A percentile compares a stretch with the other conserved stretches of the same genome.
phyloP scores from a whole-genome alignment of 1,140 invertebrate species.

The Tetramorium simillimum region DNA sequence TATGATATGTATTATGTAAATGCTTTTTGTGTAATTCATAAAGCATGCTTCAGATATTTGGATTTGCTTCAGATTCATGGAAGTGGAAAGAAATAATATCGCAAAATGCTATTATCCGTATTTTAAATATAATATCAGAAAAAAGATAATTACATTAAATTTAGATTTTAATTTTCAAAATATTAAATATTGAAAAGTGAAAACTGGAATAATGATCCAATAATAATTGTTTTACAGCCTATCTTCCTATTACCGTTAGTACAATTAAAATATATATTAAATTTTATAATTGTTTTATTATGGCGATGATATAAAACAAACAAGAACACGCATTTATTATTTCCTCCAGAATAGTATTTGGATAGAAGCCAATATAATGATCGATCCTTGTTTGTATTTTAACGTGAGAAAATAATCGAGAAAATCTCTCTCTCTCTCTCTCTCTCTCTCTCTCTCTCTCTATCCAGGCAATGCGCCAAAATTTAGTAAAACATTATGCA shows the following conservation, averaged over 20 bases:
- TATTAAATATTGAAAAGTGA: neutral
- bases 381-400: conserved; percentile 29
- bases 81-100: neutral
- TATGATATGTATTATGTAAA: neutral
- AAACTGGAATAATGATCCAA: neutral
- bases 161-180: neutral
- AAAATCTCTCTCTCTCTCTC: neutral
- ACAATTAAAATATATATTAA: neutral
- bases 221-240: neutral
- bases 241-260: neutral
- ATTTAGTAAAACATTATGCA: conserved; percentile 13
- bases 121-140: neutral
- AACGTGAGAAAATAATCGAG: conserved; percentile 1
- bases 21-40: conserved; percentile 1
- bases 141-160: conserved; percentile 8
- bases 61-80: neutral
- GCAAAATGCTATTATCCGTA: neutral
- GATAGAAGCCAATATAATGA: neutral
- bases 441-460: too few species aligned
- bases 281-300: conserved; percentile 10
- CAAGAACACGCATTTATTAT: neutral
- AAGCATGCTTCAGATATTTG: neutral
- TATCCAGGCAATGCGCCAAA: neutral
- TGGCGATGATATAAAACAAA: neutral
- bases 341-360: conserved; percentile 16